Base-by-base conservation (phyloP, 1,140 invertebrate genomes). In the Cheumatopsyche charites region DNA sequence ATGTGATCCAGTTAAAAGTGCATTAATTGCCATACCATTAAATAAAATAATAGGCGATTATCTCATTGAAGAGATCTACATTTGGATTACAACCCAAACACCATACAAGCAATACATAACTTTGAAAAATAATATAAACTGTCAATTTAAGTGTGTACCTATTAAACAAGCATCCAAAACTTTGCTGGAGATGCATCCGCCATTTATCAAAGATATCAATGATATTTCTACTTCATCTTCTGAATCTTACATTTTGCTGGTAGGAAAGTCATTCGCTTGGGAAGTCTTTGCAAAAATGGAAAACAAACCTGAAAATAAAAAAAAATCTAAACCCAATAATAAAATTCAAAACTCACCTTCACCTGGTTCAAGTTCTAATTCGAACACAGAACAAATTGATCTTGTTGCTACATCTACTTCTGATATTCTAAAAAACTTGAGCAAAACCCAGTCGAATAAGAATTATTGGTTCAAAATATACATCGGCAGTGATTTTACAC, bases 171-270 rank as follows among this genome's bases (percentile, higher is more conserved):
- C 66, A 6, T 6, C 7, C 41, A 13, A 29, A 36, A 21, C 2
- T 2, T 36, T 68, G 19, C 13, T 52, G 29, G 26, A 26, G 15
- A 15, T n/a, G 15, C 36, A 55, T 55, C 66, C 21, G 1, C 66
- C 45, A 11, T 68, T n/a, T 45, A n/a, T 55, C 1, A 41, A 21
- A 13, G 47, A 68, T 11, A 68, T 68, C n/a, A n/a, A n/a, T 55
- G 15, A 5, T 12, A 55, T 1, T 19, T 7, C 9, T 23, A 41
- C 25, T 5, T 5, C 25, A 4, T 17, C 17, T 3, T n/a, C 13
- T 25, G 25, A 55, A 25, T 23, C 11, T 23, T 21, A 17, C 36
- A 17, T 26, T 7, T 11, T 68, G 0, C 23, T 68, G 5, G 1
- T 23, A 1, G 66, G 66, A 55, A 36, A 55, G 5, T 29, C 42